Percentiles rank a stretch among this genome's conserved stretches.
These are phyloP conservation scores for Alligator sinensis DNA, from an alignment of 2,113 vertebrate genomes.

Conservation along the genomic window DNA sequence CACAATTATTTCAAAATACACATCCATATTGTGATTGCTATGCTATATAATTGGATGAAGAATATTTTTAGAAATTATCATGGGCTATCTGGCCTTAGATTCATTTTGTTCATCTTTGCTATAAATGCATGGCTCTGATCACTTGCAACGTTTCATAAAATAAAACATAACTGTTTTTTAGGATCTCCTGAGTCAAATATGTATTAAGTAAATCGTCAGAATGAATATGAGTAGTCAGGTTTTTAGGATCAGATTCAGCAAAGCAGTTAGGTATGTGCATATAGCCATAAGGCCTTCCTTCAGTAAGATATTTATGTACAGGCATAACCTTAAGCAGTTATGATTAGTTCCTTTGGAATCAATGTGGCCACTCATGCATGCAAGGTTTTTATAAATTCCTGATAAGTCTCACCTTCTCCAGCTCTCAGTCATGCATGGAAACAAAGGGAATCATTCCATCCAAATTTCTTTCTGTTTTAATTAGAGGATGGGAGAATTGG, in stretches of 20 bases:
- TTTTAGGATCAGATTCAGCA: background rate
- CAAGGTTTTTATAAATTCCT: background rate
- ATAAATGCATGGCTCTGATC: background rate
- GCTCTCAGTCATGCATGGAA: background rate
- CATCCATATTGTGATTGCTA: constrained; percentile 44
- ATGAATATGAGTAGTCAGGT: background rate
- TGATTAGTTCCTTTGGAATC: background rate
- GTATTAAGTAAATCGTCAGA: background rate
- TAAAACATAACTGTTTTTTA: background rate
- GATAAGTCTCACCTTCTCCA: background rate
- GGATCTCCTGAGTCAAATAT: background rate
- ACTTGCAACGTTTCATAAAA: background rate
- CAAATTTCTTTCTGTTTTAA: background rate
- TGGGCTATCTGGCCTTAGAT: background rate
- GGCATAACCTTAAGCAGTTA: background rate
- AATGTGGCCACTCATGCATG: background rate
- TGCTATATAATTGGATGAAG: constrained; percentile 5
- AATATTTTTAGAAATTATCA: constrained; percentile 14
- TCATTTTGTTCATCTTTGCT: background rate
- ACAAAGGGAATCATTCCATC: background rate
- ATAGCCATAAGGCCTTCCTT: background rate
- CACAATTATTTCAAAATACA: constrained; percentile 79
- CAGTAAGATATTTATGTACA: background rate
- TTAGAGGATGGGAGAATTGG: background rate
- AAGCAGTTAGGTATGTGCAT: background rate